phyloP scores from a whole-genome alignment of 35 echinoderm and acorn worm species.

The Ophiothrix spiculata region DNA sequence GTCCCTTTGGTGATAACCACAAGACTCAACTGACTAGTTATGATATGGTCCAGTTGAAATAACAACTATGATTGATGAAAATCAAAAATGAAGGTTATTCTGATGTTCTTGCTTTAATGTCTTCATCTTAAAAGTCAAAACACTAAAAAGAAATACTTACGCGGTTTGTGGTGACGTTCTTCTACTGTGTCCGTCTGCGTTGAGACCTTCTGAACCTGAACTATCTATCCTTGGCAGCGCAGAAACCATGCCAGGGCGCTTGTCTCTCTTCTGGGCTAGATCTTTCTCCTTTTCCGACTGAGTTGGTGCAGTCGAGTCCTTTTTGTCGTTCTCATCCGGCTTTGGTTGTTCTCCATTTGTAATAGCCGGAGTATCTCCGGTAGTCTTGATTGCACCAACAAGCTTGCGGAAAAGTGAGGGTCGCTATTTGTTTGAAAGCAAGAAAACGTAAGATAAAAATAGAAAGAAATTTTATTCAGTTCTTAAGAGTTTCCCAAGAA shows the following conservation, averaged over 20 bases:
- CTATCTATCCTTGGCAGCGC: conserved; percentile 74
- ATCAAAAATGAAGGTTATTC: no score
- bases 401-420: conserved; percentile 46
- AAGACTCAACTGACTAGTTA: no score
- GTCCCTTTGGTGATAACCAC: no score
- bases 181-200: conserved; percentile 37
- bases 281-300: conserved; percentile 27
- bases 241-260: conserved; percentile 43
- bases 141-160: no score
- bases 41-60: no score
- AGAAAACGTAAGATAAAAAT: conserved; percentile 1
- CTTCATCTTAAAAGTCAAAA: no score
- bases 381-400: conserved; percentile 34
- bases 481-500: no score
- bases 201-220: conserved; percentile 75
- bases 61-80: no score
- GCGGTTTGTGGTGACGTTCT: conserved; percentile 62
- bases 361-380: neutral
- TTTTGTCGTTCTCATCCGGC: conserved; percentile 10
- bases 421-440: neutral
- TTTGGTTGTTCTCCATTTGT: conserved; percentile 14
- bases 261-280: conserved; percentile 25
- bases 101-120: no score
- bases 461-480: no score
- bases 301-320: conserved; percentile 29